phyloP scores from a whole-genome alignment of 1,140 invertebrate genomes.

The Bombus picipes region DNA sequence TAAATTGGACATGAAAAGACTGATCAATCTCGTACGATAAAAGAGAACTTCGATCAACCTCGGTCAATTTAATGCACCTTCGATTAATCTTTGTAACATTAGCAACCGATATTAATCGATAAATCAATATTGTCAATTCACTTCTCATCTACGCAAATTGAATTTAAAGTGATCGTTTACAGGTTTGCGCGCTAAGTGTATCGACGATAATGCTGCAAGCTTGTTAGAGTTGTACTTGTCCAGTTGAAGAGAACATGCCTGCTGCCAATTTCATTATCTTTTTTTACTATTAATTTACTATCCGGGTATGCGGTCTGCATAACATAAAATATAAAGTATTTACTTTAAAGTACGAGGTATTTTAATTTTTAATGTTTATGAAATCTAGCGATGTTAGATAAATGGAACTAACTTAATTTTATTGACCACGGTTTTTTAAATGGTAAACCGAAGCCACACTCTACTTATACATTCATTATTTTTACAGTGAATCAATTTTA shows the following conservation, averaged over 20 bases:
- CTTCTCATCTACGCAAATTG: neutral
- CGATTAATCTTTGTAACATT: conserved; percentile 2
- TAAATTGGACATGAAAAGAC: neutral
- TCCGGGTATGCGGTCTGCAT: too few relatives aligned
- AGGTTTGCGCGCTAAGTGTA: neutral
- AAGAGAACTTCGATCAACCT: neutral
- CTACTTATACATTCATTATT: neutral
- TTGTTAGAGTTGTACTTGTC: neutral
- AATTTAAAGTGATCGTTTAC: neutral
- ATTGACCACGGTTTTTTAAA: neutral
- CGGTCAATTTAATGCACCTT: neutral
- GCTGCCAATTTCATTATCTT: too few relatives aligned
- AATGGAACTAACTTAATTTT: neutral
- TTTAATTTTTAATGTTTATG: neutral
- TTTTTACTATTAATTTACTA: too few relatives aligned
- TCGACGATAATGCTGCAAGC: neutral
- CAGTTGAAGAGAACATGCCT: too few relatives aligned
- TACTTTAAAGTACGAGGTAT: too few relatives aligned
- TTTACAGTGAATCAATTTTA: conserved; percentile 8
- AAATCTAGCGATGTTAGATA: too few relatives aligned
- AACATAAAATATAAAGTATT: too few relatives aligned
- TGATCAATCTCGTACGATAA: neutral
- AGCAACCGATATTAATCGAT: neutral
- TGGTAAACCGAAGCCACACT: neutral
- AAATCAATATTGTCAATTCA: neutral